Evolutionary conservation across 2,888 invertebrate genomes (phyloP), one percentile per base, ranked within the genome.

Genomic region (Drosophila kanekoi): DNA sequence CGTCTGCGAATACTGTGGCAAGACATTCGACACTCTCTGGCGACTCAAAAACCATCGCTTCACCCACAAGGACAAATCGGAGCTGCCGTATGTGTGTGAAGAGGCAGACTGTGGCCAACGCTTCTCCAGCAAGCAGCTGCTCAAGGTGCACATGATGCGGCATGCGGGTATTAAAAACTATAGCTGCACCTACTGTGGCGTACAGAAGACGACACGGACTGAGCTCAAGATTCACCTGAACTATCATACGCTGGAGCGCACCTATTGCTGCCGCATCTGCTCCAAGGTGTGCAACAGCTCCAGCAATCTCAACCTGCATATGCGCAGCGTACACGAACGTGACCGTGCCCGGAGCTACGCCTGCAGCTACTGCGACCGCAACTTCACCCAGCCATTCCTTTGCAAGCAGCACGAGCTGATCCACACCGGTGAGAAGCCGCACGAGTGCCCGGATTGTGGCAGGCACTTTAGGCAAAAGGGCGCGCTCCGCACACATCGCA

Each of bases 371-470:
- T 92, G 91, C 52, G 90, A 90, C 2, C 84, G 84, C 1, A 79
- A 74, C 0, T 92, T 92, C 53, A 90, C 85, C 23, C 90, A 89
- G 47, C 76, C 89, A 0, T 89, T 90, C 28, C 89, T 91, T 0
- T 77, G 87, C 10, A 91, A 91, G 35, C 91, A 91, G 61, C 91
- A 92, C 60, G 91, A 91, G 64, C 90, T 92, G 82, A 91, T 81
- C 4, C 92, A 92, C 60, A 92, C 92, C 0, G 92, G 91, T 0
- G 92, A 92, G 59, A 92, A 90, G 57, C 92, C 91, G 1, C 87
- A 91, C 28, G 81, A 78, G 45, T 92, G 91, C 9, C 47, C 72
- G 0, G 77, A 83, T 3, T 92, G 91, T 35, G 90, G 89, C 20
- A 81, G 89, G 18, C 73, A 85, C 11, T 92, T 92, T 16, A 76